Evolutionary conservation across 2,797 vertebrate species (phyloP).

Genomic region (Acanthurus leucopareius): DNA sequence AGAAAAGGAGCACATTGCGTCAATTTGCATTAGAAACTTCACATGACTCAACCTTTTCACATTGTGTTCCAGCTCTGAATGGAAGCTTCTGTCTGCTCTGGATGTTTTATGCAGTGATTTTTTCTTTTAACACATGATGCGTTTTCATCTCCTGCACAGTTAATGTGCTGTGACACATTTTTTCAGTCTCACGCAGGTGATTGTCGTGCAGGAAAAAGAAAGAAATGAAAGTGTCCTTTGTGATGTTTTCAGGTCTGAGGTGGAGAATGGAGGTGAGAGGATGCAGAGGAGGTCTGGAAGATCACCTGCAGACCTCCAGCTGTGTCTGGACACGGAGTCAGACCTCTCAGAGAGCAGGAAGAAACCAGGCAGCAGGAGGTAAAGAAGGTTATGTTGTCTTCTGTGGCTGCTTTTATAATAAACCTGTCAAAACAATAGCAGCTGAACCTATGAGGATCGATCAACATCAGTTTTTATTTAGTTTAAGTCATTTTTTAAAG

Average conservation of each 20-base stretch:
- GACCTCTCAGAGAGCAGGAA: constrained; percentile 70
- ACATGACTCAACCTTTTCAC: neutral
- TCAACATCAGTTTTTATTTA: neutral
- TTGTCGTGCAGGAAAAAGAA: neutral
- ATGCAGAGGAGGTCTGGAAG: constrained; percentile 66
- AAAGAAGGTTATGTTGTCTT: neutral
- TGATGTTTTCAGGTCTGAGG: constrained; percentile 64
- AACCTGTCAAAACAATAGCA: neutral
- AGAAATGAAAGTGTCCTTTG: neutral
- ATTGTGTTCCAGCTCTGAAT: neutral
- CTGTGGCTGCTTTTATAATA: neutral
- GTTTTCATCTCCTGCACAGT: neutral
- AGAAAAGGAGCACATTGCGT: neutral
- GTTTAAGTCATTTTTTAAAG: neutral
- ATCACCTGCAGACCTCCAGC: constrained; percentile 60
- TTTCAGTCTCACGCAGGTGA: neutral
- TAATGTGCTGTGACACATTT: neutral
- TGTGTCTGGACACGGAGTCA: constrained; percentile 64
- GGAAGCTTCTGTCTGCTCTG: neutral
- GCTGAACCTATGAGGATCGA: neutral
- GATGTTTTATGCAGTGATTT: no score
- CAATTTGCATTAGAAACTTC: constrained; percentile 1
- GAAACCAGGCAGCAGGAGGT: constrained; percentile 75
- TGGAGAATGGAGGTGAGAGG: constrained; percentile 74
- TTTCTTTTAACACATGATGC: no score